Evolutionary conservation across 2,888 invertebrate species (phyloP).

Genomic region (Acanthopleura granulata): DNA sequence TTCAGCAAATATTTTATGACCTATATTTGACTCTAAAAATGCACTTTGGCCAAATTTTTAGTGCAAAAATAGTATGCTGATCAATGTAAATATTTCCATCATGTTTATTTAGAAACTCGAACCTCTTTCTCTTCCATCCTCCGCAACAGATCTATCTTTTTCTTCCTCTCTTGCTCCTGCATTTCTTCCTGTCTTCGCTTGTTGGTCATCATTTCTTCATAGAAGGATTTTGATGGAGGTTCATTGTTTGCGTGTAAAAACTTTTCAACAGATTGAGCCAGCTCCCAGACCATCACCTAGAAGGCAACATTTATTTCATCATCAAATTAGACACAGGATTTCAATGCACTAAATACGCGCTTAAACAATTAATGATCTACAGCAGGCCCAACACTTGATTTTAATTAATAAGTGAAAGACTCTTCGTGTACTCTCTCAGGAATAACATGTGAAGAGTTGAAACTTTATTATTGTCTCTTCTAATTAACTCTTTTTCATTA

Average conservation of each 20-base stretch:
- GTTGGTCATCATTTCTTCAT: constrained; percentile 87
- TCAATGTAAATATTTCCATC: too few species aligned
- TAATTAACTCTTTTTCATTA: too few species aligned
- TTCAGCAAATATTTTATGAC: too few species aligned
- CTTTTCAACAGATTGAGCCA: constrained; percentile 82
- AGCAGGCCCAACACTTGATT: too few species aligned
- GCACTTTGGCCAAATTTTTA: too few species aligned
- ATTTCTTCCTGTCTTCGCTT: constrained; percentile 73
- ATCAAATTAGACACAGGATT: not conserved
- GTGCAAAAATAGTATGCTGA: too few species aligned
- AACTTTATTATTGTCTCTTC: too few species aligned
- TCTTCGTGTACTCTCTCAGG: too few species aligned
- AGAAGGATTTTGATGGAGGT: constrained; percentile 85
- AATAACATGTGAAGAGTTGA: too few species aligned
- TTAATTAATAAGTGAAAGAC: too few species aligned
- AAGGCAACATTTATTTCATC: constrained; percentile 15
- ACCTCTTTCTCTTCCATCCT: constrained; percentile 61
- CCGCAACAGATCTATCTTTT: constrained; percentile 46
- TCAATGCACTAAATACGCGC: not conserved
- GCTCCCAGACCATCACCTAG: constrained; percentile 82
- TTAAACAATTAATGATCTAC: too few species aligned
- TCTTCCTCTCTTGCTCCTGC: constrained; percentile 46
- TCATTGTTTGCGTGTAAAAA: constrained; percentile 86
- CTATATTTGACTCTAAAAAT: too few species aligned
- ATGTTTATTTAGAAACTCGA: not conserved